A percentile compares a stretch with the other conserved stretches of the same genome.
Conservation (phyloP, 1,140 invertebrate genomes). For the Drosophila bifasciata region DNA sequence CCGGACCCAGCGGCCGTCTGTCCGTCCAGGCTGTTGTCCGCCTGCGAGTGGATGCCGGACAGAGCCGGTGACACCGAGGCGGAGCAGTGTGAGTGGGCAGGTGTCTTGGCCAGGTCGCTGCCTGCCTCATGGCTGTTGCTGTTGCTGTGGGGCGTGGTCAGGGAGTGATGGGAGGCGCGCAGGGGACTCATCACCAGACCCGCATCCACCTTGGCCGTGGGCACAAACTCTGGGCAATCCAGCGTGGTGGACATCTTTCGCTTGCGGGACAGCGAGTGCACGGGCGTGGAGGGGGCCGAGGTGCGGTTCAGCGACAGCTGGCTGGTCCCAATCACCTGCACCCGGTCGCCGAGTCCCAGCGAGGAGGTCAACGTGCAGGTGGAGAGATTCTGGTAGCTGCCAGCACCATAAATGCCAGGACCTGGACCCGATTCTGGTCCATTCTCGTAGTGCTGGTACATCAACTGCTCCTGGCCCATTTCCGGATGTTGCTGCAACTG, state of each 20-base stretch:
- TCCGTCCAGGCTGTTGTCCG: constrained; percentile 78
- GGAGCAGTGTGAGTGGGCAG: constrained; percentile 74
- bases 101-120: constrained; percentile 59
- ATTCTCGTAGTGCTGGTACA: constrained; percentile 63
- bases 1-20: constrained; percentile 41
- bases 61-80: constrained; percentile 79
- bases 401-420: constrained; percentile 47
- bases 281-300: constrained; percentile 75
- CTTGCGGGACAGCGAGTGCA: constrained; percentile 75
- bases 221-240: constrained; percentile 64
- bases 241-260: constrained; percentile 79
- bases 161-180: constrained; percentile 65
- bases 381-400: constrained; percentile 71
- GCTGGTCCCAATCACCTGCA: constrained; percentile 78
- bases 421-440: constrained; percentile 25
- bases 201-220: constrained; percentile 63
- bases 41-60: constrained; percentile 69
- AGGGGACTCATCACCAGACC: constrained; percentile 72
- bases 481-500: constrained; percentile 50
- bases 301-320: constrained; percentile 69
- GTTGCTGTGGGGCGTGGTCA: constrained; percentile 18
- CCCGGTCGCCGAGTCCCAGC: constrained; percentile 68
- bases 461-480: constrained; percentile 51
- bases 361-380: constrained; percentile 72
- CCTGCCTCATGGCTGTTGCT: constrained; percentile 8